phyloP scores from a whole-genome alignment of 2,888 invertebrate species.

The Pseudococcus longispinus region DNA sequence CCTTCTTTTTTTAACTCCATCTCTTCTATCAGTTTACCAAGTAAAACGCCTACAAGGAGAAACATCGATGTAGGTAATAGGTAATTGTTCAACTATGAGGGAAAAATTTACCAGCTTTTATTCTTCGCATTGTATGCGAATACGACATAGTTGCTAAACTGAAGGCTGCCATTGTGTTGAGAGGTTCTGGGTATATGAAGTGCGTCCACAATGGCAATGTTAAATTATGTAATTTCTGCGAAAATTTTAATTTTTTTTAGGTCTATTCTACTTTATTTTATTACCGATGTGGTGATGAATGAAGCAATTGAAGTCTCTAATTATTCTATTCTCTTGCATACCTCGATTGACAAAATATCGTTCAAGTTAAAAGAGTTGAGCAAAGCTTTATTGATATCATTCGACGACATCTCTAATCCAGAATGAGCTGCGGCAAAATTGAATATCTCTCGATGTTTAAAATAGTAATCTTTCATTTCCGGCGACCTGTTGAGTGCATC shows the following conservation, averaged over 20 bases:
- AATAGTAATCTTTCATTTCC: slow-evolving; percentile 16
- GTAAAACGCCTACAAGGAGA: slow-evolving; percentile 59
- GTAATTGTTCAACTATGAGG: neutral
- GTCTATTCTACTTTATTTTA: no score
- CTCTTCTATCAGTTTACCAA: slow-evolving; percentile 59
- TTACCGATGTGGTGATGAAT: no score
- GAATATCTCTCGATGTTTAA: neutral
- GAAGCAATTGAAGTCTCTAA: no score
- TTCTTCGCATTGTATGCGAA: neutral
- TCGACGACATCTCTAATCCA: neutral
- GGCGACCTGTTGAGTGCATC: slow-evolving; percentile 20
- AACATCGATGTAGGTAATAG: neutral
- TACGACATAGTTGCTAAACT: neutral
- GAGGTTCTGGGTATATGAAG: neutral
- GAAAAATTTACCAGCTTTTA: neutral
- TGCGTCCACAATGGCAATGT: neutral
- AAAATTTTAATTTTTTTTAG: no score
- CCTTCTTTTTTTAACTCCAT: slow-evolving; percentile 45
- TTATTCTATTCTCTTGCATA: neutral
- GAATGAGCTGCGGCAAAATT: neutral
- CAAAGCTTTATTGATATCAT: neutral
- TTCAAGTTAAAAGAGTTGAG: neutral
- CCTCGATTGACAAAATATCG: slow-evolving; percentile 21
- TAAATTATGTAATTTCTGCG: neutral
- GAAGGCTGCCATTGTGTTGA: neutral